Base-by-base conservation (phyloP, 2,888 invertebrate species). In the Zaprionus obscuricornis region DNA sequence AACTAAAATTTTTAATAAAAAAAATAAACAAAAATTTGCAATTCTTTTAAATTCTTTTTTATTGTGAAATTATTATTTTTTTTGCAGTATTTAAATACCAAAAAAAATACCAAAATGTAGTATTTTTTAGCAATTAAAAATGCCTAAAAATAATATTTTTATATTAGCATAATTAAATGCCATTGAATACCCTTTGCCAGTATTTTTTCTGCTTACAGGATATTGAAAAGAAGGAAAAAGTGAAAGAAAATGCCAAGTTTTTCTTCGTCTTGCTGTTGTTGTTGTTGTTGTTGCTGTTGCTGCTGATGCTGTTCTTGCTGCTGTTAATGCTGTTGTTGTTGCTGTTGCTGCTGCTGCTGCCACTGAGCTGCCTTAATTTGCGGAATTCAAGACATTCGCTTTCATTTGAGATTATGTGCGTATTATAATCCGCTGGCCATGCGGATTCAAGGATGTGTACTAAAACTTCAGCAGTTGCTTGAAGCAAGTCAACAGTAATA, bases 341-440 rank as follows among this genome's bases (percentile, higher is more conserved):
- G 10, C 16, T 26, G 16, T 11, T 34, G 6, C 11, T 16, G 31
- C 14, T 43, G 20, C 14, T n/a, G 16, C 22, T 47, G 36, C 33
- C 16, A 34, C 50, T 49, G 51, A 56, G 46, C 59, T 64, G 62
- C 56, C 67, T 66, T 81, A 78, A 75, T 84, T 82, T 84, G 71
- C 49, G 85, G 81, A 82, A 82, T 78, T 84, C 78, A 63, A 72
- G 78, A 76, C 63, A 82, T 82, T 82, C 67, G 75, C 85, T 78
- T 82, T 78, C 76, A 78, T 76, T 75, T 69, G 45, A 62, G 82
- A 84, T 82, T 71, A 78, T 78, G 45, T 66, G 55, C 58, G 70
- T 51, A 76, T 74, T 78, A 78, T 81, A 84, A 81, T 84, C 81
- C 77, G 66, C 59, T 56, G 58, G 54, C 59, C 59, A 65, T 39